Evolutionary conservation across 2,797 vertebrate species (phyloP).

Genomic region (Cirrhinus molitorella): DNA sequence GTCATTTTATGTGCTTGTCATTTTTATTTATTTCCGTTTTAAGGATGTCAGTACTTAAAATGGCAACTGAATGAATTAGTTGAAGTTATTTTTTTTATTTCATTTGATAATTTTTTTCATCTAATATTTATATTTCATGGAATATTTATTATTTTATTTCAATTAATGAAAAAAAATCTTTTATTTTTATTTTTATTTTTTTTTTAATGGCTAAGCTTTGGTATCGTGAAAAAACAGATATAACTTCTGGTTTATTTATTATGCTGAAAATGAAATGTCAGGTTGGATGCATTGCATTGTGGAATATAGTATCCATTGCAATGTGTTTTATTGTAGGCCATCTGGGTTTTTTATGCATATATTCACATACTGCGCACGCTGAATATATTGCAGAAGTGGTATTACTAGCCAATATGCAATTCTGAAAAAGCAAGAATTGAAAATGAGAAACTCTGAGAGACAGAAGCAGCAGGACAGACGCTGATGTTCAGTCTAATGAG

Average conservation of each 20-base stretch:
- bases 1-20: no score
- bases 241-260: not conserved
- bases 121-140: no score
- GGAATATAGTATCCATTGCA: not conserved
- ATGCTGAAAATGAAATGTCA: not conserved
- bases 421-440: not conserved
- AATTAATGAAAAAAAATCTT: not conserved
- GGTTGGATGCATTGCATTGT: not conserved
- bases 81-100: no score
- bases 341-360: not conserved
- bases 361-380: not conserved
- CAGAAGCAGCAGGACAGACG: not conserved
- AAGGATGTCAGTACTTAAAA: no score
- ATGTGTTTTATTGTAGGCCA: not conserved
- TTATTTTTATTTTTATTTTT: no score
- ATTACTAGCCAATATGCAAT: not conserved
- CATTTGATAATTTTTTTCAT: no score
- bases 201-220: no score
- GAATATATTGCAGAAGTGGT: not conserved
- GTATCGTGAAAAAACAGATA: no score
- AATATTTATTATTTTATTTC: no score
- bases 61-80: no score
- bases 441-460: not conserved
- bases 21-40: no score
- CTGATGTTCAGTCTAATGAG: conserved; percentile 6